These are phyloP conservation scores for Chascanopsetta lugubris DNA, from an alignment of 2,113 vertebrate species.

Conservation along the genomic window DNA sequence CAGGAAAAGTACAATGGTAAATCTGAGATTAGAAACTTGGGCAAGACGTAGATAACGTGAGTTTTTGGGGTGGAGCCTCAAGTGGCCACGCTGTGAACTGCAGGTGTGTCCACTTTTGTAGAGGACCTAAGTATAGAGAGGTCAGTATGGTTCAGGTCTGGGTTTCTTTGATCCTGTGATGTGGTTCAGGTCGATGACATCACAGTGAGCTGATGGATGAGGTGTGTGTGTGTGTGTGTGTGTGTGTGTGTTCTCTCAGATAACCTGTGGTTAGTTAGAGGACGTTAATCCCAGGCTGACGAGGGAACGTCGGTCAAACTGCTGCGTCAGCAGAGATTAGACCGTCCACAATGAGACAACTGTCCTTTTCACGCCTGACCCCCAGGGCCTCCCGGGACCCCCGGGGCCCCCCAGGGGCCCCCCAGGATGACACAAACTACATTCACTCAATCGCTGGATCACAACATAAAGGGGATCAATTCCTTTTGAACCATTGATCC, in stretches of 20 bases:
- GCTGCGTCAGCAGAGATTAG: constrained; percentile 49
- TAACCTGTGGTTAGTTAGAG: constrained; percentile 54
- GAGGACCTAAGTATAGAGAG: too few species aligned
- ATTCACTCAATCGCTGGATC: constrained; percentile 56
- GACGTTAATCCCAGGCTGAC: constrained; percentile 67
- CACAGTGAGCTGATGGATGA: constrained; percentile 45
- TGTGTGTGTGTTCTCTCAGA: constrained; percentile 45
- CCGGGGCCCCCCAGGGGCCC: not conserved
- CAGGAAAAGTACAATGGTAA: too few species aligned
- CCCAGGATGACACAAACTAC: constrained; percentile 42
- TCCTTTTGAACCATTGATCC: constrained; percentile 18
- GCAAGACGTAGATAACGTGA: too few species aligned
- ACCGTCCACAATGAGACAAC: constrained; percentile 60
- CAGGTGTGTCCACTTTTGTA: too few species aligned
- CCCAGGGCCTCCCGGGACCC: not conserved
- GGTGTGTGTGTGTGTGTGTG: constrained; percentile 28
- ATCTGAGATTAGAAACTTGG: too few species aligned
- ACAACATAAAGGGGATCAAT: constrained; percentile 57
- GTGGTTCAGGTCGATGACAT: too few species aligned
- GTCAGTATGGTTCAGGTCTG: not conserved
- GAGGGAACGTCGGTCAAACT: constrained; percentile 13
- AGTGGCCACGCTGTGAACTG: too few species aligned
- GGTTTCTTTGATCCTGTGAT: constrained; percentile 36
- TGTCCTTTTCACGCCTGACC: constrained; percentile 57
- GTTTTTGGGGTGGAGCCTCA: too few species aligned